Conservation (phyloP, 2,113 vertebrate species). For the Dascyllus trimaculatus region DNA sequence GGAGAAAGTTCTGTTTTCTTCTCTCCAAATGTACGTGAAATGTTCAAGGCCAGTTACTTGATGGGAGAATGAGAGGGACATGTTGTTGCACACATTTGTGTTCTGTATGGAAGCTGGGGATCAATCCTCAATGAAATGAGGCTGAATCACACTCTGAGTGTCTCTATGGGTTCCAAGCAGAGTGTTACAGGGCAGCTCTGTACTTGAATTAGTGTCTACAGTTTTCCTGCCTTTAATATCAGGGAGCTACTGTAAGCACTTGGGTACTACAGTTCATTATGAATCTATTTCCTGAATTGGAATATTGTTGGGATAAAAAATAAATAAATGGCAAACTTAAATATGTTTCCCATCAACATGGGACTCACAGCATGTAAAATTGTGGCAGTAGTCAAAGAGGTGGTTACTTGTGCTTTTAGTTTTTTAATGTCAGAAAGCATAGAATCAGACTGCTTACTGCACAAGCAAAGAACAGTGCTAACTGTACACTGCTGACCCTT, state of each 20-base stretch:
- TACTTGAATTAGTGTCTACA: constrained; percentile 21
- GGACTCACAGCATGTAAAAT: constrained; percentile 2
- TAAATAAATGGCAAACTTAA: neutral
- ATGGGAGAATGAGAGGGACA: constrained; percentile 54
- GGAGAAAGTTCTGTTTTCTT: neutral
- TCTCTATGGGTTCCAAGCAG: constrained; percentile 36
- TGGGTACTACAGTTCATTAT: neutral
- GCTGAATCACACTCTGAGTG: constrained; percentile 55
- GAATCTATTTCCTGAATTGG: constrained; percentile 2
- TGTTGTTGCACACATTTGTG: constrained; percentile 38
- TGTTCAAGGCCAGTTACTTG: constrained; percentile 76
- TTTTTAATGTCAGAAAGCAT: too few species aligned
- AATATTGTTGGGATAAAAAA: neutral
- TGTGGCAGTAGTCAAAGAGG: neutral
- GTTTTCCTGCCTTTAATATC: neutral
- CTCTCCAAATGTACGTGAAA: constrained; percentile 37
- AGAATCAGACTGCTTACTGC: too few species aligned
- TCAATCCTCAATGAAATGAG: constrained; percentile 46
- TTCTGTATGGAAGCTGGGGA: constrained; percentile 69
- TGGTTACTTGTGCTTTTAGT: too few species aligned
- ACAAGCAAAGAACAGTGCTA: too few species aligned
- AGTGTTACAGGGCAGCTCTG: constrained; percentile 33
- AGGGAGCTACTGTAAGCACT: neutral
- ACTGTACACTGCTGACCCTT: neutral
- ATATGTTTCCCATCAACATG: neutral